These are phyloP conservation scores for Idris sp. DNA, from an alignment of 1,140 invertebrate species.

Conservation along the genomic window DNA sequence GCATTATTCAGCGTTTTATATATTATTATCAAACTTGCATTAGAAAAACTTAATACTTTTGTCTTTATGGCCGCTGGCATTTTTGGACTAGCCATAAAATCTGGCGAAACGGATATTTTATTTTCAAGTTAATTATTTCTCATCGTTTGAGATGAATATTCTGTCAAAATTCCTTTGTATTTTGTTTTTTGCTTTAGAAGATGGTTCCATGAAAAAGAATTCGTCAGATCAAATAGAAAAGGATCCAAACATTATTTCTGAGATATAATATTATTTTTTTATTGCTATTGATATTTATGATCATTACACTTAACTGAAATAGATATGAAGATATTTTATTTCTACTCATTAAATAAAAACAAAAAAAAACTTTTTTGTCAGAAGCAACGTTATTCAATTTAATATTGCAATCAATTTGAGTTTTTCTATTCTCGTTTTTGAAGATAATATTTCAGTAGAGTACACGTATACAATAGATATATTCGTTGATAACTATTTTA, in stretches of 20 bases:
- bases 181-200: slow-evolving; percentile 12
- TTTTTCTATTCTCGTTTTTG: not conserved
- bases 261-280: slow-evolving; percentile 6
- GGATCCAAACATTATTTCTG: not conserved
- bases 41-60: slow-evolving; percentile 29
- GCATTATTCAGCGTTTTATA: slow-evolving; percentile 23
- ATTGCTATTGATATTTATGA: slow-evolving; percentile 13
- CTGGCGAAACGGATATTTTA: slow-evolving; percentile 23
- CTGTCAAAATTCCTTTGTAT: slow-evolving; percentile 8
- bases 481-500: slow-evolving; percentile 49
- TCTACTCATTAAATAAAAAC: too few relatives aligned
- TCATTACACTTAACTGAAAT: not conserved
- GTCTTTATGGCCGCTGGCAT: slow-evolving; percentile 15
- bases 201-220: slow-evolving; percentile 24
- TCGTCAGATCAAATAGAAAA: slow-evolving; percentile 15
- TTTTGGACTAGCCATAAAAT: too few relatives aligned
- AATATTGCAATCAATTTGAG: not conserved
- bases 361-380: too few relatives aligned
- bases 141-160: slow-evolving; percentile 15
- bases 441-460: slow-evolving; percentile 24
- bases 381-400: too few relatives aligned
- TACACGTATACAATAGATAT: slow-evolving; percentile 29
- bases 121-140: slow-evolving; percentile 34
- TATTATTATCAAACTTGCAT: slow-evolving; percentile 9
- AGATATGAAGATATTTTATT: too few relatives aligned